Evolutionary conservation across 2,888 invertebrate genomes (phyloP).

Genomic region (Lasioglossum morio): DNA sequence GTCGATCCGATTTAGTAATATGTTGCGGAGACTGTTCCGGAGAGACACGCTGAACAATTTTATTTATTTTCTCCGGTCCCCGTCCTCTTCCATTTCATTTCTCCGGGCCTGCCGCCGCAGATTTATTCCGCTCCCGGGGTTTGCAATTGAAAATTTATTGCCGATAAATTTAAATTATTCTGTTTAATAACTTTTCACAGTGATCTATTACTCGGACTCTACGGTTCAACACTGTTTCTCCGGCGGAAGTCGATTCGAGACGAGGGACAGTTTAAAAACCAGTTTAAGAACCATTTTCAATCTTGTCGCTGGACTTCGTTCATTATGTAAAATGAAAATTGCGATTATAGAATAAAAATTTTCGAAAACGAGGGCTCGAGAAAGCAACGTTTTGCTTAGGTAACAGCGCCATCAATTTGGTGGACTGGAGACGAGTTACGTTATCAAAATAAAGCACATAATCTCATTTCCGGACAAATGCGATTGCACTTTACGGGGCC

Average conservation of each 20-base stretch:
- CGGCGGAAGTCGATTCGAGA: background rate
- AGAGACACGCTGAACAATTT: background rate
- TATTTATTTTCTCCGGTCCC: background rate
- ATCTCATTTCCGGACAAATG: constrained; percentile 7
- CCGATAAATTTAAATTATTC: constrained; percentile 11
- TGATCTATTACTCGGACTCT: background rate
- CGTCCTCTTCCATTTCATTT: constrained; percentile 1
- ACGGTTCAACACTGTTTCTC: background rate
- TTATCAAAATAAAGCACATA: constrained; percentile 1
- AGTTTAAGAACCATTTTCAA: too few relatives aligned
- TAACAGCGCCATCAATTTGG: background rate
- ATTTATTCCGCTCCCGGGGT: background rate
- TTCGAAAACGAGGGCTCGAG: background rate
- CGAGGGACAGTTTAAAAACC: background rate
- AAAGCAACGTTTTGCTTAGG: background rate
- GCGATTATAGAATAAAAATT: too few relatives aligned
- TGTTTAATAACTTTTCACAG: background rate
- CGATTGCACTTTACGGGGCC: constrained; percentile 2
- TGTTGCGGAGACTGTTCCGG: background rate
- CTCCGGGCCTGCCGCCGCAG: background rate
- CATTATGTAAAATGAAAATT: too few relatives aligned
- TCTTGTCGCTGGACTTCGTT: too few relatives aligned
- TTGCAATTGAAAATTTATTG: constrained; percentile 12
- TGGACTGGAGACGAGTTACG: background rate
- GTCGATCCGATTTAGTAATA: constrained; percentile 1